Percentiles rank a stretch among this genome's conserved stretches.
These are phyloP conservation scores for Heliconius sara DNA, from an alignment of 2,888 invertebrate species.

Conservation along the genomic window DNA sequence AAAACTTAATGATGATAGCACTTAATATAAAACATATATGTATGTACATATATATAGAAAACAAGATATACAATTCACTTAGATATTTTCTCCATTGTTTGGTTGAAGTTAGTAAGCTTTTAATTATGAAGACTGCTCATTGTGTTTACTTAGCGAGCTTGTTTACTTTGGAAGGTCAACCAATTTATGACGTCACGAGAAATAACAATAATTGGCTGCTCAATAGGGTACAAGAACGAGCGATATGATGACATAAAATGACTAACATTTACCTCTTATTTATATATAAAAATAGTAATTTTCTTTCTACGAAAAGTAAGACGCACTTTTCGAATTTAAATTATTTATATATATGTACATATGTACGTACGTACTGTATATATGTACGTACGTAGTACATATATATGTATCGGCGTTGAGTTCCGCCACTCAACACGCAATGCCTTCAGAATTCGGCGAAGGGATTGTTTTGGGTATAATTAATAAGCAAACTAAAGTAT, in stretches of 20 bases:
- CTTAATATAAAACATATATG: too few relatives aligned
- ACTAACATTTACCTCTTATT: background rate
- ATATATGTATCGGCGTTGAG: too few relatives aligned
- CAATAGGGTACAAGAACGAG: background rate
- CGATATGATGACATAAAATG: background rate
- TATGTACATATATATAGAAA: background rate
- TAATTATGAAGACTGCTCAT: constrained; percentile 17
- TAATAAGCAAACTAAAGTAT: too few relatives aligned
- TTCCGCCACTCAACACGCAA: too few relatives aligned
- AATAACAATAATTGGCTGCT: constrained; percentile 26
- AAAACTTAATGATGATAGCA: too few relatives aligned
- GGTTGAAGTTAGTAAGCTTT: background rate
- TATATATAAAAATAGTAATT: background rate
- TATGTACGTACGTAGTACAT: too few relatives aligned
- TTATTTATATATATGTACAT: too few relatives aligned
- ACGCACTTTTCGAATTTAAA: too few relatives aligned
- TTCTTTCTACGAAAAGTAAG: too few relatives aligned
- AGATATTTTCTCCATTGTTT: background rate
- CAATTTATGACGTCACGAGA: constrained; percentile 37
- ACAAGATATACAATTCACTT: background rate
- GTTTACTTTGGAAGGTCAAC: constrained; percentile 40
- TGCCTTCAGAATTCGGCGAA: too few relatives aligned
- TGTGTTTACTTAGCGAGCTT: constrained; percentile 30
- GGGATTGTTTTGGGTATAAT: too few relatives aligned
- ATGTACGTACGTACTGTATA: too few relatives aligned